Percentiles rank a stretch among this genome's conserved stretches.
Evolutionary conservation across 2,113 vertebrate species (phyloP).

Genomic region (Lathamus discolor): DNA sequence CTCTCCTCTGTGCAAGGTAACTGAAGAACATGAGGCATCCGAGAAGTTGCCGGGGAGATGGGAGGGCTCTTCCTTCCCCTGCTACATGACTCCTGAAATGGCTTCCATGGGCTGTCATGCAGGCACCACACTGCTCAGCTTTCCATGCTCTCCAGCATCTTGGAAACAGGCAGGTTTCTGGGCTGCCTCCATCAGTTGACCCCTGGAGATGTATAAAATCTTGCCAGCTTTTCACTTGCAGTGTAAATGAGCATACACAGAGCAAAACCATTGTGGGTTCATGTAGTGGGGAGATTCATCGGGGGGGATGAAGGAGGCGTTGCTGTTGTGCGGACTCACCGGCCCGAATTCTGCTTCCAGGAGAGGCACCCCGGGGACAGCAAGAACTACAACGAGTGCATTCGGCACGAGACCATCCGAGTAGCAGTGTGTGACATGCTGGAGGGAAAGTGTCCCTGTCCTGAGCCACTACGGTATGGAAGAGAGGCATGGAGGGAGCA

Average conservation of each 20-base stretch:
- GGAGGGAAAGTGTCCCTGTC: slow-evolving; percentile 93
- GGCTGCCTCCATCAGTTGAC: neutral
- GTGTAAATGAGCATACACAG: neutral
- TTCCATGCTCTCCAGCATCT: neutral
- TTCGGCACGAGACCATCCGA: slow-evolving; percentile 94
- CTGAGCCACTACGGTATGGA: slow-evolving; percentile 87
- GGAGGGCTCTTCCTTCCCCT: neutral
- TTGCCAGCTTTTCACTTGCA: neutral
- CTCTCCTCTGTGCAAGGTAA: neutral
- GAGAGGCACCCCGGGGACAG: slow-evolving; percentile 97
- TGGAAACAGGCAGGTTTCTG: neutral
- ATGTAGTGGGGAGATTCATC: neutral
- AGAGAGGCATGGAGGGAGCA: neutral
- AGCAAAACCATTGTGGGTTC: neutral
- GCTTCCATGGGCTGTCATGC: neutral
- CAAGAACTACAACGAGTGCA: slow-evolving; percentile 98
- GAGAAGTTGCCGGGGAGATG: neutral
- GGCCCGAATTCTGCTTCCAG: slow-evolving; percentile 67
- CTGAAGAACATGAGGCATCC: neutral
- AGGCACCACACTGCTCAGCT: neutral
- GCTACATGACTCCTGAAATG: neutral
- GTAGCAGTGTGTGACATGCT: slow-evolving; percentile 99
- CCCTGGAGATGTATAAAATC: neutral
- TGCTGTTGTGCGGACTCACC: neutral
- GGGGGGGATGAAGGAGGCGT: neutral